Base-by-base conservation (phyloP, 2,888 invertebrate genomes). In the Temnothorax rugatulus region DNA sequence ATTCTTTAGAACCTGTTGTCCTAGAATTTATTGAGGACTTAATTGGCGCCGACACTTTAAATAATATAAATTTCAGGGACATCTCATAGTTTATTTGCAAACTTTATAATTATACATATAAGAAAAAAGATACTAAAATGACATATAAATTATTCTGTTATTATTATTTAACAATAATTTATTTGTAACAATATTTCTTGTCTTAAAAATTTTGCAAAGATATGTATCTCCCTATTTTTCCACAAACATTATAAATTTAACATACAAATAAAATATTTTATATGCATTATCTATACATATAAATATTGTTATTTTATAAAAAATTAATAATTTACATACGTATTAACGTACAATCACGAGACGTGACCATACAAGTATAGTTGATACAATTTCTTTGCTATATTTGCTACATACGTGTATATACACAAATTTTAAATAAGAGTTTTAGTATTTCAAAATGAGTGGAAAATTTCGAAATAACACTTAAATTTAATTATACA, bases 11-110 rank as follows among this genome's bases (percentile, higher is more conserved):
- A 25, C 18, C 7, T 38, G 21, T 61, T 21, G 25, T 25, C 11
- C 9, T 21, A 41, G 8, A 34, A 69, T 47, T 41, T 47, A 69
- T 59, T 25, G 13, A 71, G 13, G 18, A 34, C 44, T 69, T 47
- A 81, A 81, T 73, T 73, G 34, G 18, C 25, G 38, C 18, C 13
- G 25, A 50, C 13, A 59, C 18, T 41, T 71, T 34, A 29, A 61
- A 38, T 34, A 21, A 4, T 69, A 18, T 77, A 7, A 66, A 4
- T 77, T 66, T 54, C 29, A 54, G 13, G 4, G 4, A 5, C 38
- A 13, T 57, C 9, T 54, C n/a, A 1, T n/a, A 9, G 9, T 44
- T 15, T 29, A 44, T 0, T n/a, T 21, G 0, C 25, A 13, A 2
- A 41, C 18, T 54, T 57, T 15, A 38, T 25, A 52, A 1, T 38